These are phyloP conservation scores for Eupithecia exiguata DNA, from an alignment of 2,888 invertebrate genomes.

Conservation along the genomic window DNA sequence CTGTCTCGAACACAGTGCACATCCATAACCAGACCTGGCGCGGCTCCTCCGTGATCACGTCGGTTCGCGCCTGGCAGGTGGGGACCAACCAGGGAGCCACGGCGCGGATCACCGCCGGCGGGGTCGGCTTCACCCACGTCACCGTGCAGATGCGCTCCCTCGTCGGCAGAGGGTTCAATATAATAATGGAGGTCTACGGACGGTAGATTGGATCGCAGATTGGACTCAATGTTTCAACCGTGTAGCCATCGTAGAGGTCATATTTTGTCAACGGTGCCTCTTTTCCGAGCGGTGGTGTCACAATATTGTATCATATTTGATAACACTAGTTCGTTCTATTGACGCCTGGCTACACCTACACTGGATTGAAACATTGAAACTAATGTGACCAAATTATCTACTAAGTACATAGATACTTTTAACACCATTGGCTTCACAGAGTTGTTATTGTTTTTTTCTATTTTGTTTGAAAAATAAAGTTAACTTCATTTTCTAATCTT, in stretches of 20 bases:
- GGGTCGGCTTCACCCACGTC: not conserved
- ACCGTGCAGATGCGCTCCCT: slow-evolving; percentile 2
- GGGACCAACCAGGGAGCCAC: slow-evolving; percentile 7
- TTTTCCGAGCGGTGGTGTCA: no score
- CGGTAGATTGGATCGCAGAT: not conserved
- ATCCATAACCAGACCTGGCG: slow-evolving; percentile 8
- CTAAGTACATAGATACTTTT: no score
- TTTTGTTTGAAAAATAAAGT: no score
- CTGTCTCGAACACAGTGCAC: slow-evolving; percentile 1
- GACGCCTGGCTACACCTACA: no score
- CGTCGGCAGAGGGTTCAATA: slow-evolving; percentile 6
- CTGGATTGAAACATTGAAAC: no score
- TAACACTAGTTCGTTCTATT: no score
- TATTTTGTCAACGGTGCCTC: not conserved
- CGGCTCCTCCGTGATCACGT: not conserved
- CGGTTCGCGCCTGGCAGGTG: slow-evolving; percentile 10
- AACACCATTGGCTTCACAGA: no score
- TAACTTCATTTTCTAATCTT: no score
- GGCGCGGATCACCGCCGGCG: slow-evolving; percentile 6
- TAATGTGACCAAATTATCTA: no score
- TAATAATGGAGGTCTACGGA: slow-evolving; percentile 6
- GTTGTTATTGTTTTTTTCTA: no score
- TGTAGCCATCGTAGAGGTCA: not conserved
- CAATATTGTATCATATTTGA: no score
- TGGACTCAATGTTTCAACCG: not conserved